Conservation (phyloP, 2,797 vertebrate genomes). For the Alfaro cultratus region DNA sequence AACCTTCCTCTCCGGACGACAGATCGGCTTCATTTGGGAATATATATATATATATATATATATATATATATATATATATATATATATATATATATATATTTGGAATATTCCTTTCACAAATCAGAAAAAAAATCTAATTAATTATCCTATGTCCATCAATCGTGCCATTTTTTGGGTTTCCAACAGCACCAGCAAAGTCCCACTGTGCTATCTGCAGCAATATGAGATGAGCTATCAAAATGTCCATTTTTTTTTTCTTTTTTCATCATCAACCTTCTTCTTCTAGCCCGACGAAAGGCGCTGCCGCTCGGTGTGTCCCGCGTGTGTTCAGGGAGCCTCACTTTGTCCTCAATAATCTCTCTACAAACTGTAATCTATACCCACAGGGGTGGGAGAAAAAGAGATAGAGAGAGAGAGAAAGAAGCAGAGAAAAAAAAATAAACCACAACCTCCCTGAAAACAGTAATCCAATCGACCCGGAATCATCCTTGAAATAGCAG, state of each 20-base stretch:
- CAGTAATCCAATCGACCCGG: conserved; percentile 31
- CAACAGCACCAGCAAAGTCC: background rate
- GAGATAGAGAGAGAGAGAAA: background rate
- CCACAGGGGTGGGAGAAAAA: conserved; percentile 21
- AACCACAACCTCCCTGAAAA: conserved; percentile 48
- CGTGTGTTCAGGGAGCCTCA: conserved; percentile 25
- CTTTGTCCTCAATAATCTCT: conserved; percentile 22
- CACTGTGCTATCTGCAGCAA: background rate
- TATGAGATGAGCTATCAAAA: background rate
- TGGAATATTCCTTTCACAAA: background rate
- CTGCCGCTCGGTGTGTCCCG: background rate
- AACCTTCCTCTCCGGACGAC: background rate
- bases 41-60: background rate
- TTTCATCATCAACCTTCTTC: background rate
- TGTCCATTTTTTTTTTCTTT: background rate
- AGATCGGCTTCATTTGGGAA: background rate
- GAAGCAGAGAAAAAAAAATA: background rate
- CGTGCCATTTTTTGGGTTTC: background rate
- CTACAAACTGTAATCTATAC: conserved; percentile 41
- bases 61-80: no score
- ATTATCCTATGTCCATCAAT: background rate
- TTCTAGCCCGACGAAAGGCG: background rate
- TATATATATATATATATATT: background rate
- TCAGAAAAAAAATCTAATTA: background rate
- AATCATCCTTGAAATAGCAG: conserved; percentile 30